Evolutionary conservation across 1,140 invertebrate genomes (phyloP), one percentile per base, ranked within the genome.

Genomic region (Hypothenemus hampei): DNA sequence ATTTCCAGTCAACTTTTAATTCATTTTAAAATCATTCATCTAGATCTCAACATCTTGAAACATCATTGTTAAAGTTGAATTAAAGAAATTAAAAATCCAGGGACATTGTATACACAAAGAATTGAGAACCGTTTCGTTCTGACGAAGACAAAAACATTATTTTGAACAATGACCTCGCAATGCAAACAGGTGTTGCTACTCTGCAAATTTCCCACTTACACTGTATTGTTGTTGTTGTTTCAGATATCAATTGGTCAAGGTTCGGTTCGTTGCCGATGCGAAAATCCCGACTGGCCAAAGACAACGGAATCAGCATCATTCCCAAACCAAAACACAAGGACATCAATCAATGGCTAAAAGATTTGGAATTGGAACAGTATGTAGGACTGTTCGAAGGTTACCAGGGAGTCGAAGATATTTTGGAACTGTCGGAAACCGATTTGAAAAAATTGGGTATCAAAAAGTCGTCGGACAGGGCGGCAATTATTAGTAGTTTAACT

Each of bases 401-500:
- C 54, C 63, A 66, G 41, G 75, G 75, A 4, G 77, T 81, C 8
- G 75, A 79, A 60, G 78, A 83, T 55, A 66, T 85, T 15, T 67
- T 84, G 19, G 72, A 77, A 24, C 70, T 81, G 13, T 73, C 72
- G 5, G 83, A 85, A 61, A 69, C 72, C 2, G 80, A 83, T 51
- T 69, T 85, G 2, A 81, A 77, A 61, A 69, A 77, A 19, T 62
- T 82, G 24, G 83, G 83, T 1, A 72, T 85, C 8, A 79, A 77
- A 37, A 81, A 78, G 63, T 72, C 77, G 0, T 77, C 76, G 8
- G 82, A 85, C 65, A 68, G 82, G 26, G 79, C 81, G 4, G 74
- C 75, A 57, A 78, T 85, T 36, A 73, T 82, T 10, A 78, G 81
- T 29, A 85, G 81, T 66, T 67, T 86, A n/a, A 70, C 80, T 2